phyloP scores from a whole-genome alignment of 2,113 vertebrate species.

The Hydrochoerus hydrochaeris region DNA sequence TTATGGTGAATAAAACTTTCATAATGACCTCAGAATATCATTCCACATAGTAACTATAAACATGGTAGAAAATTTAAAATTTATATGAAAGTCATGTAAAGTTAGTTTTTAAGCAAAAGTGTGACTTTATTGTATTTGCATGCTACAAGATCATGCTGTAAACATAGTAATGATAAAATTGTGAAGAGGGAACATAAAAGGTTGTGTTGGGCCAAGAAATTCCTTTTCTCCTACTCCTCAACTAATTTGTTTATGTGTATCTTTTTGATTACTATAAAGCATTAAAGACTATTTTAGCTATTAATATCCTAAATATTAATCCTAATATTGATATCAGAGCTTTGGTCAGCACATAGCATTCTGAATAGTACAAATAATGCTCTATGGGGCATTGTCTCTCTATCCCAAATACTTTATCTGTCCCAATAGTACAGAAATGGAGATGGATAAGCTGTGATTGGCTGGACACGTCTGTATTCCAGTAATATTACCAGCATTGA shows the following conservation, averaged over 20 bases:
- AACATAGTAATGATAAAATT: background rate
- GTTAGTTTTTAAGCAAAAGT: background rate
- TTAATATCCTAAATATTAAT: background rate
- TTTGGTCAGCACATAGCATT: background rate
- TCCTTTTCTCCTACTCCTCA: background rate
- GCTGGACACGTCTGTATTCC: background rate
- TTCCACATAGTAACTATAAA: slow-evolving; percentile 37
- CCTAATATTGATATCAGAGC: background rate
- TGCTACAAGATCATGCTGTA: background rate
- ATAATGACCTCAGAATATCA: slow-evolving; percentile 61
- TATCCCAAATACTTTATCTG: background rate
- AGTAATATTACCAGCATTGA: background rate
- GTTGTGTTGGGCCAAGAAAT: background rate
- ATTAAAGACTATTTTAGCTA: background rate
- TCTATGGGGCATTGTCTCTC: background rate
- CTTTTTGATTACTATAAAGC: background rate
- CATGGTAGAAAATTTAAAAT: slow-evolving; percentile 42
- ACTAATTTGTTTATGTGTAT: background rate
- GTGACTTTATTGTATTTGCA: background rate
- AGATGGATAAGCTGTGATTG: background rate
- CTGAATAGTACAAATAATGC: background rate
- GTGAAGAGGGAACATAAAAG: background rate
- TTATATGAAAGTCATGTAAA: background rate
- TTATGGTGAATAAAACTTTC: slow-evolving; percentile 63
- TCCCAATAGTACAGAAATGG: background rate